A percentile compares a stretch with the other conserved stretches of the same genome.
phyloP scores from a whole-genome alignment of 1,140 invertebrate species.

The Caligus rogercresseyi region DNA sequence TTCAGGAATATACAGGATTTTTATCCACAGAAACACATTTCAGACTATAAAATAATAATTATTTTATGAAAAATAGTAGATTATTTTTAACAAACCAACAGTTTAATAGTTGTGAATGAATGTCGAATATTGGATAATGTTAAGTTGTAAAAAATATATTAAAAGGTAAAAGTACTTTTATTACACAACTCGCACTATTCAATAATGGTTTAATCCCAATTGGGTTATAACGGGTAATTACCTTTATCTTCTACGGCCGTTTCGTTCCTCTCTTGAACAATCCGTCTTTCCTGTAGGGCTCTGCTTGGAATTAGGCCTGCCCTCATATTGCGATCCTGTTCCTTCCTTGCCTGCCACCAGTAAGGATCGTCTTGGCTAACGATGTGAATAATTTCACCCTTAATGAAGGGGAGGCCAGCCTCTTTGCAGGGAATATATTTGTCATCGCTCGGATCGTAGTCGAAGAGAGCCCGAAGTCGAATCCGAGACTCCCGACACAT shows the following conservation, averaged over 20 bases:
- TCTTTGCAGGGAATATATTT: constrained; percentile 87
- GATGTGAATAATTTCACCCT: constrained; percentile 87
- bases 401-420: constrained; percentile 73
- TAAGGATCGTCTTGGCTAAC: constrained; percentile 88
- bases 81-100: too few relatives aligned
- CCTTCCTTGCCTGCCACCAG: constrained; percentile 86
- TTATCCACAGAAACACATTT: too few relatives aligned
- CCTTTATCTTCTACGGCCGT: constrained; percentile 28
- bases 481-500: constrained; percentile 38
- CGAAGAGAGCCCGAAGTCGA: constrained; percentile 68
- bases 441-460: constrained; percentile 68
- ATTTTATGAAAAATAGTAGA: too few relatives aligned
- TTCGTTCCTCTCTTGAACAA: constrained; percentile 52
- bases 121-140: too few relatives aligned
- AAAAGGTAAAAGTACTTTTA: too few relatives aligned
- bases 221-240: neutral
- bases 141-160: too few relatives aligned
- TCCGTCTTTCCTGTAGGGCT: constrained; percentile 74
- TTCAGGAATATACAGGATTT: too few relatives aligned
- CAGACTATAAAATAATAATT: too few relatives aligned
- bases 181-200: neutral
- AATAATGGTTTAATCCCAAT: neutral
- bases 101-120: too few relatives aligned
- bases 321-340: constrained; percentile 68
- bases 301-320: constrained; percentile 79